phyloP scores from a whole-genome alignment of 2,888 invertebrate species.

The Sphaerophoria taeniata region DNA sequence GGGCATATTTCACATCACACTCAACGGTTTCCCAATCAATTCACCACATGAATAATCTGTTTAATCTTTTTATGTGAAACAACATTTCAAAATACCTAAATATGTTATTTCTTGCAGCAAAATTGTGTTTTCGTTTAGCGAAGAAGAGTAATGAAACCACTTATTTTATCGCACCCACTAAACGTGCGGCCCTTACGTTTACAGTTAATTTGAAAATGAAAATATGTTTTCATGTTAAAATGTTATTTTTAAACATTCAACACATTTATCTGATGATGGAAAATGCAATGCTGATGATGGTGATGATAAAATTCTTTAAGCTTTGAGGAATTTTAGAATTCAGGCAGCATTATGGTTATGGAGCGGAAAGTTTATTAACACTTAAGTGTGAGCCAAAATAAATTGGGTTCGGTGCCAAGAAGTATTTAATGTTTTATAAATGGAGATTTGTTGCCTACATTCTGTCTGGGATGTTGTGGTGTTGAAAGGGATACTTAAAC shows the following conservation, averaged over 20 bases:
- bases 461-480: not conserved
- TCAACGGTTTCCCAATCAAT: slow-evolving; percentile 46
- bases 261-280: slow-evolving; percentile 4
- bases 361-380: slow-evolving; percentile 49
- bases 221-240: not conserved
- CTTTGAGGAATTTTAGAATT: slow-evolving; percentile 40
- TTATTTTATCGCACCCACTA: slow-evolving; percentile 11
- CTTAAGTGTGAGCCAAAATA: slow-evolving; percentile 40
- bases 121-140: not conserved
- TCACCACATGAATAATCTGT: slow-evolving; percentile 38
- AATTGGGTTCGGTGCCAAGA: slow-evolving; percentile 17
- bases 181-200: not conserved
- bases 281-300: slow-evolving; percentile 16
- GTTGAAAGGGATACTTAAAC: no score
- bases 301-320: slow-evolving; percentile 39
- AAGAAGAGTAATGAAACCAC: not conserved
- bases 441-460: slow-evolving; percentile 11
- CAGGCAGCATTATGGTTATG: not conserved
- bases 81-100: slow-evolving; percentile 39
- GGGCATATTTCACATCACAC: slow-evolving; percentile 31
- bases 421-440: not conserved
- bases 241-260: slow-evolving; percentile 16
- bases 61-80: slow-evolving; percentile 14
- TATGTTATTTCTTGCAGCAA: slow-evolving; percentile 24
- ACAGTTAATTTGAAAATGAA: slow-evolving; percentile 14